Percentiles rank a stretch among this genome's conserved stretches.
phyloP scores from a whole-genome alignment of 2,113 vertebrate species.

The Xyrauchen texanus region DNA sequence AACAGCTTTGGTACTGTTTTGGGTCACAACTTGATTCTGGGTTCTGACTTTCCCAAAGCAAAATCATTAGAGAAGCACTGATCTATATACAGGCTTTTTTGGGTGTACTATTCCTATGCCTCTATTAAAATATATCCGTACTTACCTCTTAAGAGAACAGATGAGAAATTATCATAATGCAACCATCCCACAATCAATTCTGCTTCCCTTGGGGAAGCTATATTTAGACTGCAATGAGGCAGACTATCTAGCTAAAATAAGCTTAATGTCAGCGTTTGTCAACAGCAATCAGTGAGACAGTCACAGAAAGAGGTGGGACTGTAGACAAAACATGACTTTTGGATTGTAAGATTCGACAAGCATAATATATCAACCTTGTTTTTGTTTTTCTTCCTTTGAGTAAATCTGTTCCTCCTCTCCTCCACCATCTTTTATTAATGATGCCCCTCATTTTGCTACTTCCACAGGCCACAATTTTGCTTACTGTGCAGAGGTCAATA shows the following conservation, averaged over 20 bases:
- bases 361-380: constrained; percentile 24
- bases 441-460: constrained; percentile 44
- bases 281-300: neutral
- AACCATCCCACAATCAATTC: constrained; percentile 9
- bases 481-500: constrained; percentile 56
- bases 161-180: constrained; percentile 1
- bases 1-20: too few species aligned
- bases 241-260: constrained; percentile 24
- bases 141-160: neutral
- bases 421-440: constrained; percentile 53
- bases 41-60: too few species aligned
- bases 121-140: too few species aligned
- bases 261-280: constrained; percentile 11
- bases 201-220: neutral
- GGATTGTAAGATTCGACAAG: neutral
- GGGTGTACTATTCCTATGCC: too few species aligned
- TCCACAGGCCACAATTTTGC: constrained; percentile 48
- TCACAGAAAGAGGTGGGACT: neutral
- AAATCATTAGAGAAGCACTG: too few species aligned
- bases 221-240: neutral
- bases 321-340: constrained; percentile 7
- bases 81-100: too few species aligned
- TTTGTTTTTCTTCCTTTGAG: constrained; percentile 24
- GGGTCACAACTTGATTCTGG: too few species aligned
- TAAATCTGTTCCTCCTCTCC: constrained; percentile 13